Evolutionary conservation across 1,140 invertebrate species (phyloP).

Genomic region (Apis dorsata): DNA sequence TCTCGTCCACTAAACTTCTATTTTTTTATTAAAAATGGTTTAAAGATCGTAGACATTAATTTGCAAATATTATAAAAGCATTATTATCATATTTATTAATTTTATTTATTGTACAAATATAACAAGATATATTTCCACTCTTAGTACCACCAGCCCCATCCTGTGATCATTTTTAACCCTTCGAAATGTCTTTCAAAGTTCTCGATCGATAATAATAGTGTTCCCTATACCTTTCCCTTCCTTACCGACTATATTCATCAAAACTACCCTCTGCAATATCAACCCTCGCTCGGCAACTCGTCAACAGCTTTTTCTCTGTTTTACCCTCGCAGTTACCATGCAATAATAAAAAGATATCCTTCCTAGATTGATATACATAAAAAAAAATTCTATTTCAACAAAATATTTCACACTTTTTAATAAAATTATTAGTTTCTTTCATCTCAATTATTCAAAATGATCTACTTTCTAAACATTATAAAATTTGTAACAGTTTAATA

Average conservation of each 20-base stretch:
- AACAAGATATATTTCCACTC: neutral
- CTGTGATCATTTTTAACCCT: neutral
- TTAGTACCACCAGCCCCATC: slow-evolving; percentile 53
- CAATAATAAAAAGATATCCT: neutral
- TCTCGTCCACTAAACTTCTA: neutral
- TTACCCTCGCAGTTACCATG: slow-evolving; percentile 47
- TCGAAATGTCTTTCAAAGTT: neutral
- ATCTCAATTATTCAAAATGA: neutral
- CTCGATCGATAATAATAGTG: slow-evolving; percentile 58
- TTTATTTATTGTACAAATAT: neutral
- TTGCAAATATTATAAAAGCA: neutral
- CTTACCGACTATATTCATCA: slow-evolving; percentile 52
- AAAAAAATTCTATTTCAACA: neutral
- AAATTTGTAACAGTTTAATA: no score
- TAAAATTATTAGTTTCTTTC: neutral
- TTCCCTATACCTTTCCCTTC: slow-evolving; percentile 24
- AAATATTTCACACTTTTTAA: neutral
- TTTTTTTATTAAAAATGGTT: neutral
- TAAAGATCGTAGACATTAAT: neutral
- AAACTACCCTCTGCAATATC: slow-evolving; percentile 46
- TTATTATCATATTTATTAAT: neutral
- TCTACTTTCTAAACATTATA: neutral
- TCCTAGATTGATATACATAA: neutral
- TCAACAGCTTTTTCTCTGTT: slow-evolving; percentile 33
- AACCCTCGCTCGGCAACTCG: slow-evolving; percentile 14